Evolutionary conservation across 2,113 vertebrate genomes (phyloP).

Genomic region (Menidia beryllina): DNA sequence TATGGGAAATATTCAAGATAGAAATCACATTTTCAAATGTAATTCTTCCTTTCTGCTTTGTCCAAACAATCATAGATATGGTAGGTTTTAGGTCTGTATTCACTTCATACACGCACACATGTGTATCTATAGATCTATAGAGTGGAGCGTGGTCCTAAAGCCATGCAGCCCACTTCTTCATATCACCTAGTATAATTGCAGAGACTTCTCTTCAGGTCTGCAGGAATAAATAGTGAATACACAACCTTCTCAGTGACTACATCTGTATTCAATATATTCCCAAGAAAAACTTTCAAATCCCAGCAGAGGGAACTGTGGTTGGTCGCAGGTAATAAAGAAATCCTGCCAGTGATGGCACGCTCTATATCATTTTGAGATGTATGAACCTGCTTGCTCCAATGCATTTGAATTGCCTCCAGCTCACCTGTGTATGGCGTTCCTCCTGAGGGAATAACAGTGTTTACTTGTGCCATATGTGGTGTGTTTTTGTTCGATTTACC

Average conservation of each 20-base stretch:
- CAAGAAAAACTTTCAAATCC: conserved; percentile 48
- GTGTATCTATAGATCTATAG: too few relatives aligned
- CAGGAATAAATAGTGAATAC: conserved; percentile 47
- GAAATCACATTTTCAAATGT: too few relatives aligned
- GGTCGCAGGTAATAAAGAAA: conserved; percentile 41
- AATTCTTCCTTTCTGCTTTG: too few relatives aligned
- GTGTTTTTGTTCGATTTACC: conserved; percentile 14
- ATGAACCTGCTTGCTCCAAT: conserved; percentile 63
- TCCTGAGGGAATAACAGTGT: conserved; percentile 67
- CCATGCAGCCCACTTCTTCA: not conserved
- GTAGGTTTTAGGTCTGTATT: not conserved
- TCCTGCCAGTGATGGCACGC: conserved; percentile 37
- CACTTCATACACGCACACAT: too few relatives aligned
- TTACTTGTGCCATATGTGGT: conserved; percentile 55
- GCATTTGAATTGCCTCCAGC: conserved; percentile 70
- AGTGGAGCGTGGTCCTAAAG: too few relatives aligned
- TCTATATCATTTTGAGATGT: conserved; percentile 69
- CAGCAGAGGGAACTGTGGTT: conserved; percentile 22
- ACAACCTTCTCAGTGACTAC: conserved; percentile 21
- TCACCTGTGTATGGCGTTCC: conserved; percentile 59
- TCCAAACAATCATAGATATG: too few relatives aligned
- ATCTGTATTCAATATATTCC: conserved; percentile 42
- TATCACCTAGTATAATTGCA: not conserved
- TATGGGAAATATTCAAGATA: too few relatives aligned
- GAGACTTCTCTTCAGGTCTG: conserved; percentile 5